A percentile compares a stretch with the other conserved stretches of the same genome.
These are phyloP conservation scores for Lacerta bilineata DNA, from an alignment of 2,797 vertebrate species.

Conservation along the genomic window DNA sequence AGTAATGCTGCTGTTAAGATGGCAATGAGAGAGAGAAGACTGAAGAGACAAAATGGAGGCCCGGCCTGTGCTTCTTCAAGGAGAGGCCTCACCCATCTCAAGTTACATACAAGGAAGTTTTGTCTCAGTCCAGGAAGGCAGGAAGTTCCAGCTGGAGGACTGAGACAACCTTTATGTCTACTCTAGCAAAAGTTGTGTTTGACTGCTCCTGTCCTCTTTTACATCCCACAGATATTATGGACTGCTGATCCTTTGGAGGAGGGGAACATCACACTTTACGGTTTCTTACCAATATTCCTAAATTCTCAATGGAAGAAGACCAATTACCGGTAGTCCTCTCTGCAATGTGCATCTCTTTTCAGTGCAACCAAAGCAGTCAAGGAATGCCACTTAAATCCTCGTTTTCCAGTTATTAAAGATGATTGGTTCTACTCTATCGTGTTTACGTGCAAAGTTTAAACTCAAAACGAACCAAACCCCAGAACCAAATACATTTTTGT, in stretches of 20 bases:
- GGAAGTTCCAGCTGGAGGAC: no score
- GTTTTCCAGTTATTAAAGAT: constrained; percentile 70
- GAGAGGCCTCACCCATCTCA: no score
- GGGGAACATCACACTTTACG: constrained; percentile 65
- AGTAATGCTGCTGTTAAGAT: no score
- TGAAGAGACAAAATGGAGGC: no score
- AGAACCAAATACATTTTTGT: constrained; percentile 64
- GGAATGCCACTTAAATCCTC: constrained; percentile 58
- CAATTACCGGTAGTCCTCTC: constrained; percentile 56
- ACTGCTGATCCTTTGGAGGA: constrained; percentile 71
- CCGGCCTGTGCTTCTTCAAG: no score
- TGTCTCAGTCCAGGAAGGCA: no score
- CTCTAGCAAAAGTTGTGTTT: no score
- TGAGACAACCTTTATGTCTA: no score
- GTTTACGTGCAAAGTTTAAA: constrained; percentile 44
- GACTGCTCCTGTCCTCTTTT: no score
- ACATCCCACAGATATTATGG: constrained; percentile 63
- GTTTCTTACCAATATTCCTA: constrained; percentile 56
- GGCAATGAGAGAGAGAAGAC: no score
- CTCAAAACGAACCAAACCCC: neutral
- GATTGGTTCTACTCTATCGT: constrained; percentile 58
- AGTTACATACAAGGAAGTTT: no score
- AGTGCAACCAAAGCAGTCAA: constrained; percentile 57
- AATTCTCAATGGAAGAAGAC: constrained; percentile 55
- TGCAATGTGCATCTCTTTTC: constrained; percentile 66